Evolutionary conservation across 2,888 invertebrate genomes (phyloP).

Genomic region (Ischnus inquisitorius): DNA sequence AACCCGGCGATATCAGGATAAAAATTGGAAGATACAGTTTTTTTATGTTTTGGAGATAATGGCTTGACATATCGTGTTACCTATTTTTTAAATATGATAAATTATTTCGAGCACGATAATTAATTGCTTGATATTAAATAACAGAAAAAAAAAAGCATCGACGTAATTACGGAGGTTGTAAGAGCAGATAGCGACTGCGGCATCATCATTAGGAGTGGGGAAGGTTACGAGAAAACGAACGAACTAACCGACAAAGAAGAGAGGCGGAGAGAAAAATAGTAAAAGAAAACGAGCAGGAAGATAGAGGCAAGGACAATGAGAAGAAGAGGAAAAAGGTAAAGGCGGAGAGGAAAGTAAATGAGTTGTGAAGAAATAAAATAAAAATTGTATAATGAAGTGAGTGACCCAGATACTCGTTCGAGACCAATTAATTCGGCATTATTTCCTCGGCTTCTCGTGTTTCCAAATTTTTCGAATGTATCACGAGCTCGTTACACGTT

Average conservation of each 20-base stretch:
- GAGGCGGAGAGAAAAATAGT: background rate
- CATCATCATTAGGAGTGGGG: background rate
- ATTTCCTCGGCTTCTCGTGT: background rate
- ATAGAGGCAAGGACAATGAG: background rate
- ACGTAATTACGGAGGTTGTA: background rate
- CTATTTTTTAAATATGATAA: no score
- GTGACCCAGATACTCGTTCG: conserved; percentile 4
- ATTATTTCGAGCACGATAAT: no score
- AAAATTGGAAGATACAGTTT: no score
- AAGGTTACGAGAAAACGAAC: background rate
- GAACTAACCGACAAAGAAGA: background rate
- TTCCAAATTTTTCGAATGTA: background rate
- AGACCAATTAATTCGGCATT: background rate
- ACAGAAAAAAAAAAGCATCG: background rate
- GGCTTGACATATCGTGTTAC: no score
- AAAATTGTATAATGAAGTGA: conserved; percentile 11
- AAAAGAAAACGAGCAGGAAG: background rate
- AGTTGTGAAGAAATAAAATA: background rate
- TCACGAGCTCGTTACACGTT: background rate
- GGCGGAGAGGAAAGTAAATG: conserved; percentile 13
- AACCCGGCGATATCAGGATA: no score
- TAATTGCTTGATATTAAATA: no score
- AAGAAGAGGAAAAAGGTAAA: background rate
- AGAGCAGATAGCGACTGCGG: background rate
- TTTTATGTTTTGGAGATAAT: no score